phyloP scores from a whole-genome alignment of 2,888 invertebrate genomes.

The Oscheius myriophilus region DNA sequence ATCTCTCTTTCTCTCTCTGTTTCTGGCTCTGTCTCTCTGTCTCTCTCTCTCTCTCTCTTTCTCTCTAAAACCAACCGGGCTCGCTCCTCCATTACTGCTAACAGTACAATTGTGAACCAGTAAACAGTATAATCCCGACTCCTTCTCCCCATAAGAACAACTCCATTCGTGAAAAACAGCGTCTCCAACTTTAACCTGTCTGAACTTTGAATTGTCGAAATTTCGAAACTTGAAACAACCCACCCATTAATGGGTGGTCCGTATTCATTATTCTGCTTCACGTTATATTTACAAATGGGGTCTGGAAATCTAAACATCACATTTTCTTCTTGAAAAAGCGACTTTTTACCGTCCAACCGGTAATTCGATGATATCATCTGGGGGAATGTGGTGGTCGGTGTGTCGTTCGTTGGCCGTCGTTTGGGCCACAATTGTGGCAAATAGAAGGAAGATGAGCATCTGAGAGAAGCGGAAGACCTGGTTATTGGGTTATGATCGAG shows the following conservation, averaged over 20 bases:
- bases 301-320: constrained; percentile 62
- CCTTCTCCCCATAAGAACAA: constrained; percentile 53
- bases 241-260: constrained; percentile 29
- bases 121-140: constrained; percentile 64
- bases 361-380: constrained; percentile 59
- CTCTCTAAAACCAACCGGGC: not conserved
- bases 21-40: not conserved
- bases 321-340: not conserved
- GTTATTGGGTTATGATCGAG: too few species aligned
- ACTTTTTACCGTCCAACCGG: constrained; percentile 58
- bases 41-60: constrained; percentile 13
- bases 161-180: constrained; percentile 58
- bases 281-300: constrained; percentile 62
- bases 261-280: constrained; percentile 39
- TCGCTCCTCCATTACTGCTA: constrained; percentile 34
- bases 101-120: constrained; percentile 69
- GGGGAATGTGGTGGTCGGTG: constrained; percentile 31
- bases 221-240: not conserved
- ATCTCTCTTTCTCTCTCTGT: constrained; percentile 8
- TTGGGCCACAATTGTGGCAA: not conserved
- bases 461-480: constrained; percentile 1
- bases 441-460: constrained; percentile 1
- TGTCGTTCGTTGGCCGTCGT: constrained; percentile 7
- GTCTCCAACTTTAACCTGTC: constrained; percentile 48
- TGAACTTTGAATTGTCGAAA: not conserved